phyloP scores from a whole-genome alignment of 2,113 vertebrate species.

The Montifringilla adamsi region DNA sequence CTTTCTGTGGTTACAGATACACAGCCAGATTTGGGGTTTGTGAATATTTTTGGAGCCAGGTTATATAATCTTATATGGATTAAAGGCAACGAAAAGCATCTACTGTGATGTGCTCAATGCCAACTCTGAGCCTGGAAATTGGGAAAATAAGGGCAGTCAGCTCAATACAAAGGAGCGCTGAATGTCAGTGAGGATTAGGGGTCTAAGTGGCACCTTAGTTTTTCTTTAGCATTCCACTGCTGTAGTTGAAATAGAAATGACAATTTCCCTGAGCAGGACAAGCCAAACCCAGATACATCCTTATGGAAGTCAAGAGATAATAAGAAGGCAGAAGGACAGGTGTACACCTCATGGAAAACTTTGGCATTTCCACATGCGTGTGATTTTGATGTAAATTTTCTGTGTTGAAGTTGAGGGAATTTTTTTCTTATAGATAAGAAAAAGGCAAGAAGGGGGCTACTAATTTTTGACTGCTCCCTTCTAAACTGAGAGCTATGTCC shows the following conservation, averaged over 20 bases:
- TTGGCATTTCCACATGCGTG: neutral
- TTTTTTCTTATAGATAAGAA: neutral
- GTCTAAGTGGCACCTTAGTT: neutral
- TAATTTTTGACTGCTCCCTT: neutral
- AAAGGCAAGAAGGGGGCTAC: neutral
- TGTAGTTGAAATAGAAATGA: neutral
- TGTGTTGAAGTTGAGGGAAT: neutral
- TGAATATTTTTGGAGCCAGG: neutral
- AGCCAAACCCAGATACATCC: neutral
- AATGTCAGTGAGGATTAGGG: neutral
- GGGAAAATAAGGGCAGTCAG: neutral
- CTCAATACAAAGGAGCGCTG: neutral
- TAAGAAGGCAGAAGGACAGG: neutral
- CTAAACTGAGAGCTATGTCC: neutral
- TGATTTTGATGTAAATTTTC: neutral
- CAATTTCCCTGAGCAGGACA: neutral
- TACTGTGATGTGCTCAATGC: neutral
- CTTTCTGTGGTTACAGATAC: neutral
- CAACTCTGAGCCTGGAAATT: neutral
- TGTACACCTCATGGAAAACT: neutral
- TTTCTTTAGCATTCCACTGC: neutral
- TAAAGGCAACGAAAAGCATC: neutral
- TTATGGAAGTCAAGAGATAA: neutral
- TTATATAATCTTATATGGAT: neutral
- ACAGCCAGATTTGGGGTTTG: neutral